phyloP scores from a whole-genome alignment of 2,113 vertebrate genomes.

The Megaleporinus macrocephalus region DNA sequence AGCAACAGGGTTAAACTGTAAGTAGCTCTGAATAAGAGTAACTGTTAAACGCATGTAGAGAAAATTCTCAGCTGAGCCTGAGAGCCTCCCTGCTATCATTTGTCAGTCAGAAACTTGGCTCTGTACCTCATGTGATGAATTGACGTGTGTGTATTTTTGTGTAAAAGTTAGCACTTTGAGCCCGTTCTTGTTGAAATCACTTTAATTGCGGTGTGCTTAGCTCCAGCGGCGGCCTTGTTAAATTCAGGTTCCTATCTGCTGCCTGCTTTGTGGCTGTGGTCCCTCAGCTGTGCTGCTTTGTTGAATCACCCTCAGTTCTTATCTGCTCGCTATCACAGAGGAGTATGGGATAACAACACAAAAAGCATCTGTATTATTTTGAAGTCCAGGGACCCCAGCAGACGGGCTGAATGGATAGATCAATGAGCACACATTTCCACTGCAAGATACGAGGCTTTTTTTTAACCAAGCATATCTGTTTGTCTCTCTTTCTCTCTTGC shows the following conservation, averaged over 20 bases:
- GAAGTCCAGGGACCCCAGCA: not conserved
- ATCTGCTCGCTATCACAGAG: slow-evolving; percentile 8
- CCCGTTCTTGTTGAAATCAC: not conserved
- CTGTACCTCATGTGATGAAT: too few relatives aligned
- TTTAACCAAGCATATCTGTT: slow-evolving; percentile 27
- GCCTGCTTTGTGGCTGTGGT: not conserved
- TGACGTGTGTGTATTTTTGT: not conserved
- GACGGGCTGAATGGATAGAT: slow-evolving; percentile 9
- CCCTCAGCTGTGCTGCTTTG: not conserved
- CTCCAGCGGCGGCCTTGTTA: not conserved
- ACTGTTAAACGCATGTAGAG: too few relatives aligned
- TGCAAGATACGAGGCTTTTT: slow-evolving; percentile 8
- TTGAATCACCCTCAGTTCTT: not conserved
- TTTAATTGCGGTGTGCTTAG: not conserved
- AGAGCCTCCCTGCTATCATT: too few relatives aligned
- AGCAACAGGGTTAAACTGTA: too few relatives aligned
- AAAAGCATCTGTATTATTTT: not conserved
- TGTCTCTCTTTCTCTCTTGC: slow-evolving; percentile 35
- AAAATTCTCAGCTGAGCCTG: too few relatives aligned
- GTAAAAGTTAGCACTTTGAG: not conserved
- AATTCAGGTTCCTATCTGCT: not conserved
- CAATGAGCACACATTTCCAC: slow-evolving; percentile 20
- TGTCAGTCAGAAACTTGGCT: too few relatives aligned
- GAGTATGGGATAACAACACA: not conserved
- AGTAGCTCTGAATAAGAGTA: too few relatives aligned